A percentile compares a stretch with the other conserved stretches of the same genome.
These are phyloP conservation scores for Camptogramma bilineatum DNA, from an alignment of 2,888 invertebrate species.

Conservation along the genomic window DNA sequence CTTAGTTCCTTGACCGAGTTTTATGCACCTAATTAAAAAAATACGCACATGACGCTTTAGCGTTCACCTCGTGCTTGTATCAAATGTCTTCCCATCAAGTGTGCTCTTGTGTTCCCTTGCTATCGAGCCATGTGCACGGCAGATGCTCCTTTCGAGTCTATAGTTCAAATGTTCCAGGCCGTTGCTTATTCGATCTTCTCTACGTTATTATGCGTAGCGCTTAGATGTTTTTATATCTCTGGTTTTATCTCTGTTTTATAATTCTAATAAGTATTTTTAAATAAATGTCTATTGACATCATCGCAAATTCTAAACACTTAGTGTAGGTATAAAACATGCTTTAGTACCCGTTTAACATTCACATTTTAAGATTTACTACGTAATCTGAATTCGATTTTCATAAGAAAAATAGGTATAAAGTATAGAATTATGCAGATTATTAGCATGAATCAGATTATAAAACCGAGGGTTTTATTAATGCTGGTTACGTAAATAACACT, in stretches of 20 bases:
- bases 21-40: slow-evolving; percentile 55
- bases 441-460: slow-evolving; percentile 24
- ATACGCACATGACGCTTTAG: slow-evolving; percentile 62
- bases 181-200: slow-evolving; percentile 46
- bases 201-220: slow-evolving; percentile 31
- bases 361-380: slow-evolving; percentile 42
- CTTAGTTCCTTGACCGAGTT: slow-evolving; percentile 71
- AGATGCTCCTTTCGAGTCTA: slow-evolving; percentile 72
- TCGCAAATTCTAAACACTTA: slow-evolving; percentile 54
- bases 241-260: not conserved
- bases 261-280: not conserved
- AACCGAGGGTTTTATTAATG: slow-evolving; percentile 16
- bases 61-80: slow-evolving; percentile 64
- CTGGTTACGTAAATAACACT: slow-evolving; percentile 34
- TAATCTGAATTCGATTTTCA: slow-evolving; percentile 35
- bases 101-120: slow-evolving; percentile 61
- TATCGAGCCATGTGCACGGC: slow-evolving; percentile 76
- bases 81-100: slow-evolving; percentile 72
- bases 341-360: slow-evolving; percentile 44
- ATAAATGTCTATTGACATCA: slow-evolving; percentile 56
- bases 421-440: slow-evolving; percentile 42
- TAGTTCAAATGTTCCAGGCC: slow-evolving; percentile 48
- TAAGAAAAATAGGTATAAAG: slow-evolving; percentile 38
- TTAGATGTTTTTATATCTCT: slow-evolving; percentile 26
- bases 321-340: slow-evolving; percentile 7